Evolutionary conservation across 2,888 invertebrate genomes (phyloP).

Genomic region (Sminthurides aquaticus): DNA sequence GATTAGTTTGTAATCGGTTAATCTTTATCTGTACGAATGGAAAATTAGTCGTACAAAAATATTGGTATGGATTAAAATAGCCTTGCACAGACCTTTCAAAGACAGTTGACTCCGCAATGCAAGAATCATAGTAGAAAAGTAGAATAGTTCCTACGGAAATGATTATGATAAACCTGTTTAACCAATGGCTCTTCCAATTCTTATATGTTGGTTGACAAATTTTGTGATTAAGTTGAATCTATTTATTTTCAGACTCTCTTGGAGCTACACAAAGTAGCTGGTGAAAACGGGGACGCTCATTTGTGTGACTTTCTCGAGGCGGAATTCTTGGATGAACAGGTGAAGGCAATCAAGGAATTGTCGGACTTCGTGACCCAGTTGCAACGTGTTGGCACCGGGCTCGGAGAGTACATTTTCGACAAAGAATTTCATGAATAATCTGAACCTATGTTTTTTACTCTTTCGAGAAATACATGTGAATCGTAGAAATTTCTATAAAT

Average conservation of each 20-base stretch:
- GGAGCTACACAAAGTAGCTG: conserved; percentile 48
- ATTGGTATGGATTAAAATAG: too few species aligned
- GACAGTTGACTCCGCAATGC: too few species aligned
- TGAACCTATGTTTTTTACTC: neutral
- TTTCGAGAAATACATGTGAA: neutral
- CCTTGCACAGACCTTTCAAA: too few species aligned
- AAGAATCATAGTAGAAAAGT: too few species aligned
- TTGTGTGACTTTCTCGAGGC: conserved; percentile 53
- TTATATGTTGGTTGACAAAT: too few species aligned
- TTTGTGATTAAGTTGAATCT: too few species aligned
- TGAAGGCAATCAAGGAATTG: conserved; percentile 56
- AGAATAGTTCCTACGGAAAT: too few species aligned
- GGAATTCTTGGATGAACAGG: conserved; percentile 55
- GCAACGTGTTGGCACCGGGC: conserved; percentile 53
- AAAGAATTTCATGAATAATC: conserved; percentile 47
- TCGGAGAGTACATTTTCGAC: conserved; percentile 56
- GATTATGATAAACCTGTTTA: too few species aligned
- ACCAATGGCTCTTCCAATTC: too few species aligned
- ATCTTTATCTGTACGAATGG: too few species aligned
- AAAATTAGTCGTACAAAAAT: too few species aligned
- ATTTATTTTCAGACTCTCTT: conserved; percentile 47
- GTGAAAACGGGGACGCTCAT: conserved; percentile 50
- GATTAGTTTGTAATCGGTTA: too few species aligned
- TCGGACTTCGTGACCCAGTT: conserved; percentile 54
- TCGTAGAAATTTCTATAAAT: neutral